A percentile compares a stretch with the other conserved stretches of the same genome.
Conservation (phyloP, 2,888 invertebrate species). For the Orchestes rusci region DNA sequence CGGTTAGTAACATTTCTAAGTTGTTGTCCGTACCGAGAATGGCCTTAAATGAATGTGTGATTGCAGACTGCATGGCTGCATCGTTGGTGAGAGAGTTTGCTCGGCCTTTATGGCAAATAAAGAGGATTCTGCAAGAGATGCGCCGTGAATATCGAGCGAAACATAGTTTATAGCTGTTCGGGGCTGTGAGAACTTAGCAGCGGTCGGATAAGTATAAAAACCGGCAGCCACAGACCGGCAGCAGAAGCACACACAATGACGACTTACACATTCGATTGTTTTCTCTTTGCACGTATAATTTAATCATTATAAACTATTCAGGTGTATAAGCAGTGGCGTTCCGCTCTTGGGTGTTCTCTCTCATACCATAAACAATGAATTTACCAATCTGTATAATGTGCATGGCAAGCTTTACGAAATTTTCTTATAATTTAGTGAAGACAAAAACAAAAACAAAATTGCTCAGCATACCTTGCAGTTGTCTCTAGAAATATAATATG, state of each 20-base stretch:
- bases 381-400: no score
- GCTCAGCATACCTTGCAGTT: no score
- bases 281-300: conserved; percentile 21
- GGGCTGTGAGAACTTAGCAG: conserved; percentile 41
- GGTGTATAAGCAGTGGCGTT: conserved; percentile 16
- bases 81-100: conserved; percentile 40
- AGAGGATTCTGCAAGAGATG: conserved; percentile 42
- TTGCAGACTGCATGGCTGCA: conserved; percentile 42
- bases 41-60: conserved; percentile 38
- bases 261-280: conserved; percentile 23
- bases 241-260: conserved; percentile 20
- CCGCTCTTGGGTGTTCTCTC: no score
- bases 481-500: no score
- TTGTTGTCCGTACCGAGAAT: conserved; percentile 34
- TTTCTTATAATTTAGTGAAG: no score
- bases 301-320: conserved; percentile 22
- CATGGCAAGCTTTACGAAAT: no score
- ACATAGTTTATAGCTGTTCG: conserved; percentile 39
- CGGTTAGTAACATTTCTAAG: conserved; percentile 33
- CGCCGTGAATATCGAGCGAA: conserved; percentile 40
- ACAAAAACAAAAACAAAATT: no score
- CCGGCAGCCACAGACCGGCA: conserved; percentile 19
- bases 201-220: conserved; percentile 33
- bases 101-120: conserved; percentile 40
- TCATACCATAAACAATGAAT: no score